These are phyloP conservation scores for Osmerus eperlanus DNA, from an alignment of 2,113 vertebrate species.

Conservation along the genomic window DNA sequence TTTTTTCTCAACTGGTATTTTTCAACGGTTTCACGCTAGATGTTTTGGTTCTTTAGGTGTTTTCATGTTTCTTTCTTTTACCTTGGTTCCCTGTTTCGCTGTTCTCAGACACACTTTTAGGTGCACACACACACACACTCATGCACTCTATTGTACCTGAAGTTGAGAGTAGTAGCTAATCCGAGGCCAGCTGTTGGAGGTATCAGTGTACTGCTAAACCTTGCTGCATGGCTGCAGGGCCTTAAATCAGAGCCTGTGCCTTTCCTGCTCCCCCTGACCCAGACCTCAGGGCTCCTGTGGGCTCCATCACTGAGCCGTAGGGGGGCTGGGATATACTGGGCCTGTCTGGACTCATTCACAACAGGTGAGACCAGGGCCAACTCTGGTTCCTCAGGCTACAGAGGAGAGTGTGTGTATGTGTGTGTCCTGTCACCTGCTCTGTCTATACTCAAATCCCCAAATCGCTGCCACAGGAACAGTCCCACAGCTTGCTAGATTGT, in stretches of 20 bases:
- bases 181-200: constrained; percentile 41
- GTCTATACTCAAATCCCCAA: too few relatives aligned
- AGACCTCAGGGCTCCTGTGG: neutral
- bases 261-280: neutral
- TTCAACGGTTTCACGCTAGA: too few relatives aligned
- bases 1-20: too few relatives aligned
- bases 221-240: neutral
- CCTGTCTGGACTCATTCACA: neutral
- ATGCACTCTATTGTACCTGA: neutral
- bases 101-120: too few relatives aligned
- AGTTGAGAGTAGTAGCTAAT: constrained; percentile 44
- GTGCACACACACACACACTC: neutral
- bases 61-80: neutral
- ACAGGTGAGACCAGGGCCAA: constrained; percentile 1
- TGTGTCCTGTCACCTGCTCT: neutral
- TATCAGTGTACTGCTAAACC: constrained; percentile 41
- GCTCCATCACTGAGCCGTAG: neutral
- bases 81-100: too few relatives aligned
- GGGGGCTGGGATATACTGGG: neutral
- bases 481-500: too few relatives aligned
- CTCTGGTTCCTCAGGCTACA: neutral
- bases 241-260: constrained; percentile 10
- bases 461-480: too few relatives aligned
- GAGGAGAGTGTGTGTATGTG: neutral
- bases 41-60: too few relatives aligned